Evolutionary conservation across 64 coral and sea anemone genomes (phyloP).

Genomic region (Porites lutea): DNA sequence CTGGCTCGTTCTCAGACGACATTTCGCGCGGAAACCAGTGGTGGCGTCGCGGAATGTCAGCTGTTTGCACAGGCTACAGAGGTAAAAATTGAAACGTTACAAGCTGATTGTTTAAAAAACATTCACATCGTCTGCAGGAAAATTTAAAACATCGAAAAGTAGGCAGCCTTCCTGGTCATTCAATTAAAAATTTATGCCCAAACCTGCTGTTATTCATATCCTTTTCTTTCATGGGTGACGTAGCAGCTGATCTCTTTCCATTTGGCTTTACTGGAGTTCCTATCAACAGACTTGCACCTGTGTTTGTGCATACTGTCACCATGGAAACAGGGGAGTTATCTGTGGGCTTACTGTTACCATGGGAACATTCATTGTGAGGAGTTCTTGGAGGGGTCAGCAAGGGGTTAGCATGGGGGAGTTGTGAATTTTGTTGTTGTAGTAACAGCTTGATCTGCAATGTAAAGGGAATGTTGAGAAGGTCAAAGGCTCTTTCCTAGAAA

Average conservation of each 20-base stretch:
- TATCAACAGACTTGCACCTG: conserved; percentile 81
- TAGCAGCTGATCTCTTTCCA: conserved; percentile 73
- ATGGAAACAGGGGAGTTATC: conserved; percentile 6
- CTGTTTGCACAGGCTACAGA: no score
- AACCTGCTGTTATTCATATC: background rate
- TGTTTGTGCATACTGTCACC: conserved; percentile 84
- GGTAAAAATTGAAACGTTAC: no score
- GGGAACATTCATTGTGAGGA: background rate
- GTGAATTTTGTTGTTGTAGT: conserved; percentile 58
- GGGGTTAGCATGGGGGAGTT: conserved; percentile 49
- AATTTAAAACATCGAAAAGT: no score
- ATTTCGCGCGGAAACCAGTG: no score
- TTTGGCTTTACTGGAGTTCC: conserved; percentile 48
- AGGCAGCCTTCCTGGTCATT: no score
- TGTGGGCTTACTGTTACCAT: background rate
- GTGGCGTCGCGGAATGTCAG: no score
- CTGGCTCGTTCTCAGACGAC: no score
- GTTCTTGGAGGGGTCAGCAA: background rate
- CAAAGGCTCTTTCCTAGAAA: no score
- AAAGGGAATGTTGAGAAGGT: background rate
- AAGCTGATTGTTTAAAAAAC: no score
- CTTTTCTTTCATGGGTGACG: conserved; percentile 76
- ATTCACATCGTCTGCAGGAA: no score
- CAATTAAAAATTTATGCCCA: no score
- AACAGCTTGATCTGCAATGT: conserved; percentile 76